phyloP scores from a whole-genome alignment of 2,113 vertebrate species.

The Nanorana parkeri region DNA sequence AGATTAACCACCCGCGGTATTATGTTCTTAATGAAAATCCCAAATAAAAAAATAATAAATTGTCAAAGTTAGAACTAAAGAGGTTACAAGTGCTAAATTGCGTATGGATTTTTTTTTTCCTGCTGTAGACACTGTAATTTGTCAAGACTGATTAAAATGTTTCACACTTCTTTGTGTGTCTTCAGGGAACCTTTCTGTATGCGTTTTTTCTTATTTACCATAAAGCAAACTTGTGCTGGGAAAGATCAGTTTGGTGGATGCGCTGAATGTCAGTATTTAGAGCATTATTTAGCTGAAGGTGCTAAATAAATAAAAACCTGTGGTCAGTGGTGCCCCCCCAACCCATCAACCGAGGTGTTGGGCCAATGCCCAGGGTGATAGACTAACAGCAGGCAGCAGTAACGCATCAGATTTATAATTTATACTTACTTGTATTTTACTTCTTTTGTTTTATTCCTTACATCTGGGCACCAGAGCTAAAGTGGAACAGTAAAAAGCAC shows the following conservation, averaged over 20 bases:
- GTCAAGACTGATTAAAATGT: constrained; percentile 45
- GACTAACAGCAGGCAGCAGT: no score
- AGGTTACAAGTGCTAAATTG: constrained; percentile 27
- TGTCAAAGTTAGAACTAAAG: background rate
- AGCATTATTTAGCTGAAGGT: no score
- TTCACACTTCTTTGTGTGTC: background rate
- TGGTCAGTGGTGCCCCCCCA: no score
- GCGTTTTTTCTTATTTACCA: constrained; percentile 18
- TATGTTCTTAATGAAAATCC: background rate
- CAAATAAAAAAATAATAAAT: constrained; percentile 28
- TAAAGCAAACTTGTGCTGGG: constrained; percentile 17
- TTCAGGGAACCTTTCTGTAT: constrained; percentile 12
- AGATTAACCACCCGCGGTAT: background rate
- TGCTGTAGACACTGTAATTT: constrained; percentile 37
- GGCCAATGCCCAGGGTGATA: no score
- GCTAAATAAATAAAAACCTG: no score
- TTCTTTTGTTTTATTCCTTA: no score
- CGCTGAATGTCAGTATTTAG: no score
- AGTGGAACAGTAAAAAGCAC: no score
- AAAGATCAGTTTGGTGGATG: background rate
- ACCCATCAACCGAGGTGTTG: no score
- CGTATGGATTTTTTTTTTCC: constrained; percentile 22
- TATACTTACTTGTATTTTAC: no score
- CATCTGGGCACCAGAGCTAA: no score
- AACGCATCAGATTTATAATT: no score